Conservation (phyloP, 2,888 invertebrate genomes). For the Arctia plantaginis region DNA sequence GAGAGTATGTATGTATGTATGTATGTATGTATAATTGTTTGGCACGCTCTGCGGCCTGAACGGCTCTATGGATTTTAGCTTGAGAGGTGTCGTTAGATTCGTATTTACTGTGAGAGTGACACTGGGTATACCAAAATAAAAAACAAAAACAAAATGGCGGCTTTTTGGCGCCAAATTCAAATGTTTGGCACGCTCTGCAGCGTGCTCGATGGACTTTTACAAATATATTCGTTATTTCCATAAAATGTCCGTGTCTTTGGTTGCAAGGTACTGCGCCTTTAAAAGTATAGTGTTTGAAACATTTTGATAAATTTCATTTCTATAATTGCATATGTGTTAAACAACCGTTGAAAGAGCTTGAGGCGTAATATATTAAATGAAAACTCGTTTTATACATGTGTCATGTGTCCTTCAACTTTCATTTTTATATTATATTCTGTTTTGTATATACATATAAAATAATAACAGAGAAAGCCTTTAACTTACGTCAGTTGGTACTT, state of each 20-base stretch:
- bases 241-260: background rate
- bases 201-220: no score
- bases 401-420: constrained; percentile 10
- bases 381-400: background rate
- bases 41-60: no score
- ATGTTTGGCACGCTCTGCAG: no score
- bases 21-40: no score
- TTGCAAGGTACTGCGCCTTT: background rate
- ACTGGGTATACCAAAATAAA: no score
- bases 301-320: background rate
- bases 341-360: background rate
- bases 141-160: no score
- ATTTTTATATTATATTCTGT: background rate
- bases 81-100: no score
- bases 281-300: background rate
- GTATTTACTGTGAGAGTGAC: no score
- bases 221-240: background rate
- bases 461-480: constrained; percentile 6
- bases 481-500: background rate
- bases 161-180: no score
- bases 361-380: background rate
- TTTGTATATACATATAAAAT: background rate
- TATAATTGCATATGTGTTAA: background rate
- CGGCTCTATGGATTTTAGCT: no score
- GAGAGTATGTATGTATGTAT: no score